Conservation (phyloP, 2,113 vertebrate genomes). For the Chloebia gouldiae region DNA sequence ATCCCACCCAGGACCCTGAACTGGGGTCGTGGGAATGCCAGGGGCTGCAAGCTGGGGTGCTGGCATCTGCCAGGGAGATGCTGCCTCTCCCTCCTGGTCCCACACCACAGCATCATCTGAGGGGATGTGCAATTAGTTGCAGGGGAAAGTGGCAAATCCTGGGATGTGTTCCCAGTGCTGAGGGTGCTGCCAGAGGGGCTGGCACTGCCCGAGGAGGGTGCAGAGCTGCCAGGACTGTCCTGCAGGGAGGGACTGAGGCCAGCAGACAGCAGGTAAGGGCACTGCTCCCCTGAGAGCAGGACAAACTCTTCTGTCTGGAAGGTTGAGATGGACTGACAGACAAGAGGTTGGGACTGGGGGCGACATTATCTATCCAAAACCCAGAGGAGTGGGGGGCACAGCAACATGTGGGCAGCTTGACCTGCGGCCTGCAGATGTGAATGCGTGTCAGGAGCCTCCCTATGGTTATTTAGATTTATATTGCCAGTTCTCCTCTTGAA, state of each 20-base stretch:
- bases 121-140: accelerated
- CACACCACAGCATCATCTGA: accelerated
- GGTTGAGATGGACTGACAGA: neutral
- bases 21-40: neutral
- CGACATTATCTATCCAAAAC: neutral
- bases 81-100: neutral
- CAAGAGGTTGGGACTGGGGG: neutral
- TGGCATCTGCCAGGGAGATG: neutral
- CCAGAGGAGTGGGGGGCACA: neutral
- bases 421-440: accelerated
- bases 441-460: accelerated
- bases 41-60: neutral
- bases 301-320: neutral
- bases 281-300: neutral
- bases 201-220: neutral
- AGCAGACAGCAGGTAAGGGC: neutral
- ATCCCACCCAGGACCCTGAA: neutral
- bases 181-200: neutral
- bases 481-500: neutral
- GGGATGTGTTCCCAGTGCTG: accelerated
- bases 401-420: neutral
- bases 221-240: neutral
- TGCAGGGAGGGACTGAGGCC: neutral
- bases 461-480: neutral
- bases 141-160: neutral